phyloP scores from a whole-genome alignment of 2,113 vertebrate species.

The Setophaga coronata region DNA sequence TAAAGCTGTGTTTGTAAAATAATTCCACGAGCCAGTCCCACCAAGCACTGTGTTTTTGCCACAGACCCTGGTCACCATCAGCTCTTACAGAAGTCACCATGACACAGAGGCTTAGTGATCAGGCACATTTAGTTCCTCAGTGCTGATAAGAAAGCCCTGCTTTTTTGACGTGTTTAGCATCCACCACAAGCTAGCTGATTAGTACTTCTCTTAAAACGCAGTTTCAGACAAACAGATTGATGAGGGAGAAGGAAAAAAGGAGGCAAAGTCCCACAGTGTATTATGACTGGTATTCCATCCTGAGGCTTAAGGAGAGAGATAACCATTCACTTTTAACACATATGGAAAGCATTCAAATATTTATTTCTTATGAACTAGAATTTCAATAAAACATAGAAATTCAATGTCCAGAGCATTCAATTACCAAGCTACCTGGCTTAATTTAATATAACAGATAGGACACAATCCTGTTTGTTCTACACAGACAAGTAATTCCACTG shows the following conservation, averaged over 20 bases:
- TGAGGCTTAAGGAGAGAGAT: neutral
- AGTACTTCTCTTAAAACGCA: neutral
- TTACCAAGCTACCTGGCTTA: neutral
- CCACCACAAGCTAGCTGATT: neutral
- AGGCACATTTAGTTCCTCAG: neutral
- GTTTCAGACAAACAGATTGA: accelerated
- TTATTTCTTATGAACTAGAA: neutral
- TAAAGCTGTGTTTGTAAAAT: neutral
- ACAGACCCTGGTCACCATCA: neutral
- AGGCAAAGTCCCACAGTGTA: neutral
- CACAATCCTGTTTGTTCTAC: neutral
- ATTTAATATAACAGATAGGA: neutral
- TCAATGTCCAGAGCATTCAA: neutral
- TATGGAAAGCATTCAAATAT: accelerated
- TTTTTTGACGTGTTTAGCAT: neutral
- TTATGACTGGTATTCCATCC: neutral
- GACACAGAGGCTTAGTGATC: neutral
- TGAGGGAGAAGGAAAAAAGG: accelerated
- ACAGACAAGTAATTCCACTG: neutral
- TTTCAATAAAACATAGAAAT: neutral
- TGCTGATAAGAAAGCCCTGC: neutral
- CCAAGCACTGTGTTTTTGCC: accelerated
- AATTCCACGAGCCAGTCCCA: accelerated
- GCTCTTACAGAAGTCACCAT: neutral
- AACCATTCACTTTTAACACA: neutral